Base-by-base conservation (phyloP, 1,140 invertebrate species). In the Propsilocerus akamusi region DNA sequence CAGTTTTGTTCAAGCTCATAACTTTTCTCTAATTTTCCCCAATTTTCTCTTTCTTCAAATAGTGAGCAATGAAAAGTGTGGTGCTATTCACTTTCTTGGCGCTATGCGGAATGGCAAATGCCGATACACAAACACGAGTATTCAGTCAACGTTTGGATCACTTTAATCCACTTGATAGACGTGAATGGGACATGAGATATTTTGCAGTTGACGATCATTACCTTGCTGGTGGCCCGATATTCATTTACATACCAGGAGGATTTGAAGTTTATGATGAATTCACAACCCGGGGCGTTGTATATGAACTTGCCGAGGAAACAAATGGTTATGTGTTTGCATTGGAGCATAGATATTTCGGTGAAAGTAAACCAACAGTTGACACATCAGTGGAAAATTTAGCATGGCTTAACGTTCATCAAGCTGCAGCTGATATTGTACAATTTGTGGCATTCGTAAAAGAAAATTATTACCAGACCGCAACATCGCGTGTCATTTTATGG, bases 331-430 rank as follows among this genome's bases (percentile, higher is more conserved):
- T 76, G 56, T 68, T 76, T 50, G 77, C 78, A 52, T 73, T 87
- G 2, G 87, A 92, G 59, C 87, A 91, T 65, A 72, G 86, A 47
- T 91, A 76, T 64, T 91, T 89, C 62, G 87, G 87, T 25, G 57
- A 79, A 54, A 86, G 81, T 58, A 70, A 72, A 53, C 87, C 86
- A 4, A 83, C 76, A 34, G 53, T 76, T 25, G 67, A 77, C 50
- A 65, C 75, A 32, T 72, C 72, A n/a, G 62, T 72, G 0, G 69
- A 74, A 49, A 86, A 80, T 56, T 57, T 88, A 32, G 64, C 71
- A 28, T 84, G 78, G 58, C 63, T 87, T 22, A 80, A 68, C 56
- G 79, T 80, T 7, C 76, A 86, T 49, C 83, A 88, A 63, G 83
- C 83, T 1, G 60, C 88, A n/a, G 80, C 78, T 5, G 84, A 88